Conservation (phyloP, 2,113 vertebrate species). For the Sinocyclocheilus anophthalmus region DNA sequence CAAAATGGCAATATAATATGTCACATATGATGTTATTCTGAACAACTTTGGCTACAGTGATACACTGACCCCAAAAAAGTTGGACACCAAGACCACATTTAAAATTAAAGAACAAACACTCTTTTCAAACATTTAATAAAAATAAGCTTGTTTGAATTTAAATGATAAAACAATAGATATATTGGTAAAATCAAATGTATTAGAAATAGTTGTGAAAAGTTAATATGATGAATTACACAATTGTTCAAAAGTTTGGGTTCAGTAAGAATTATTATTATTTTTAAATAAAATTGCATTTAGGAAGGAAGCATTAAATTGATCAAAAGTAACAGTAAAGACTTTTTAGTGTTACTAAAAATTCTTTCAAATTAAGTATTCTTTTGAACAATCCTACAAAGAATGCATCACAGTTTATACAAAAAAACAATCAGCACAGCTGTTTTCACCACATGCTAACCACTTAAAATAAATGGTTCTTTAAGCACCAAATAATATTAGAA, state of each 20-base stretch:
- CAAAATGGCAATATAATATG: not conserved
- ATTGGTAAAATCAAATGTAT: not conserved
- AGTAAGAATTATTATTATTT: not conserved
- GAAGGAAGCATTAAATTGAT: not conserved
- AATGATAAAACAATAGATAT: not conserved
- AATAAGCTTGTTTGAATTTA: not conserved
- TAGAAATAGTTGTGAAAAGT: not conserved
- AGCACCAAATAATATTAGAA: not conserved
- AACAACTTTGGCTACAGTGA: not conserved
- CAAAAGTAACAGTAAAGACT: no score
- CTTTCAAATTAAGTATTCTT: no score
- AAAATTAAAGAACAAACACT: not conserved
- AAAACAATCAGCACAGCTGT: not conserved
- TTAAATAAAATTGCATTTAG: no score
- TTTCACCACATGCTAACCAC: not conserved
- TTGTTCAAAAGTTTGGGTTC: not conserved
- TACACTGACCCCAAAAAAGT: not conserved
- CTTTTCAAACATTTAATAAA: no score
- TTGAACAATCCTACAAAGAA: no score
- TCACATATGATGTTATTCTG: constrained; percentile 12
- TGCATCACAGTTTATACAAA: not conserved
- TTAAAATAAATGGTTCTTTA: not conserved
- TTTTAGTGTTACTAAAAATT: no score
- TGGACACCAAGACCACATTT: not conserved
- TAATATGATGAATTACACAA: not conserved